These are phyloP conservation scores for Halesus radiatus DNA, from an alignment of 1,140 invertebrate genomes.

Conservation along the genomic window DNA sequence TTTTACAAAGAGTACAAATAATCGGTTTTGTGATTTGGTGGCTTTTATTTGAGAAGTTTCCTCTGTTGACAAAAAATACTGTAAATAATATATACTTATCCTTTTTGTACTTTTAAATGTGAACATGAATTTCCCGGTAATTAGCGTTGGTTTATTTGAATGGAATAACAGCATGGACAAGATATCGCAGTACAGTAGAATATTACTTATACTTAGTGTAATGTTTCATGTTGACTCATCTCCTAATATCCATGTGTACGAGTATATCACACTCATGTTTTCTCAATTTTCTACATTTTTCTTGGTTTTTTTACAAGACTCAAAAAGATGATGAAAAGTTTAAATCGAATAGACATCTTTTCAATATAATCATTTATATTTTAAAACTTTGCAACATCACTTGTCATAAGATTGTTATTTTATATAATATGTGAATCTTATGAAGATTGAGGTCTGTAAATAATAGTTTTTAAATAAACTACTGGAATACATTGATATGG, in stretches of 20 bases:
- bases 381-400: slow-evolving; percentile 44
- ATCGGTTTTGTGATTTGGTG: slow-evolving; percentile 43
- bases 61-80: slow-evolving; percentile 31
- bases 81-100: slow-evolving; percentile 46
- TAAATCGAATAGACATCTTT: slow-evolving; percentile 42
- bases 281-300: slow-evolving; percentile 31
- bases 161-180: slow-evolving; percentile 34
- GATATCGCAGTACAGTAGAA: slow-evolving; percentile 27
- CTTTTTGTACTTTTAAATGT: slow-evolving; percentile 41
- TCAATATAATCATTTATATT: slow-evolving; percentile 44
- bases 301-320: slow-evolving; percentile 43
- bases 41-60: slow-evolving; percentile 48
- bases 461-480: slow-evolving; percentile 52
- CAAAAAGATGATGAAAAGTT: slow-evolving; percentile 11
- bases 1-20: slow-evolving; percentile 43
- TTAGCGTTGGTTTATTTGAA: slow-evolving; percentile 29
- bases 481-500: slow-evolving; percentile 50
- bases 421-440: slow-evolving; percentile 50
- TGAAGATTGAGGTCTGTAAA: slow-evolving; percentile 51
- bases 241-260: slow-evolving; percentile 30
- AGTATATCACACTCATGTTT: slow-evolving; percentile 19
- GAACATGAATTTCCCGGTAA: slow-evolving; percentile 24
- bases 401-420: slow-evolving; percentile 51
- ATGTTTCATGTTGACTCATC: slow-evolving; percentile 35
- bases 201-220: slow-evolving; percentile 18